Percentiles rank a stretch among this genome's conserved stretches.
Evolutionary conservation across 1,140 invertebrate genomes (phyloP).

Genomic region (Acromyrmex charruanus): DNA sequence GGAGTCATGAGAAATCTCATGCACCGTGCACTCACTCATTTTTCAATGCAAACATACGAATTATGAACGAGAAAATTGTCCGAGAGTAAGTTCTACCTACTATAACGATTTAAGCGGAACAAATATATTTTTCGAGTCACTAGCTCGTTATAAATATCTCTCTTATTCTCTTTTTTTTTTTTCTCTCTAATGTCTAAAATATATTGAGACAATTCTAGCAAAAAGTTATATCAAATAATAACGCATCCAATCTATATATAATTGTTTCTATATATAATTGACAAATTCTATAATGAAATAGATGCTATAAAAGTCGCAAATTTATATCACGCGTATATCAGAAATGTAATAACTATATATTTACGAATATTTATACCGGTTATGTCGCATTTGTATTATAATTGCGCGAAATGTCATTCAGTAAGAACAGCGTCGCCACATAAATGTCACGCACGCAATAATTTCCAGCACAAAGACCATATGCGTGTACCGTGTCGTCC

Average conservation of each 20-base stretch:
- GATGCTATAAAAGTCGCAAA: background rate
- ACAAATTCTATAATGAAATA: background rate
- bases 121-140: conserved; percentile 16
- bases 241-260: too few relatives aligned
- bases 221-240: background rate
- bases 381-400: conserved; percentile 34
- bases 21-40: conserved; percentile 58
- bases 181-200: background rate
- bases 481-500: conserved; percentile 35
- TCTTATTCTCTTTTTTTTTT: background rate
- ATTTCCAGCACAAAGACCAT: conserved; percentile 55
- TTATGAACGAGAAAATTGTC: conserved; percentile 57
- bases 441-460: conserved; percentile 52
- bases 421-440: conserved; percentile 16
- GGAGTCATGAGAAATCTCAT: conserved; percentile 62
- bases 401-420: conserved; percentile 48
- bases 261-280: background rate
- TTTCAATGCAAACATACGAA: conserved; percentile 62
- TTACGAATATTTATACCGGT: conserved; percentile 29
- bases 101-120: conserved; percentile 55
- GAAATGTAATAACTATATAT: background rate
- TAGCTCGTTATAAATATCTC: conserved; percentile 31
- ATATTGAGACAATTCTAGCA: background rate
- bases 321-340: background rate
- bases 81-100: conserved; percentile 4